Evolutionary conservation across 2,888 invertebrate species (phyloP).

Genomic region (Mechanitis messenoides): DNA sequence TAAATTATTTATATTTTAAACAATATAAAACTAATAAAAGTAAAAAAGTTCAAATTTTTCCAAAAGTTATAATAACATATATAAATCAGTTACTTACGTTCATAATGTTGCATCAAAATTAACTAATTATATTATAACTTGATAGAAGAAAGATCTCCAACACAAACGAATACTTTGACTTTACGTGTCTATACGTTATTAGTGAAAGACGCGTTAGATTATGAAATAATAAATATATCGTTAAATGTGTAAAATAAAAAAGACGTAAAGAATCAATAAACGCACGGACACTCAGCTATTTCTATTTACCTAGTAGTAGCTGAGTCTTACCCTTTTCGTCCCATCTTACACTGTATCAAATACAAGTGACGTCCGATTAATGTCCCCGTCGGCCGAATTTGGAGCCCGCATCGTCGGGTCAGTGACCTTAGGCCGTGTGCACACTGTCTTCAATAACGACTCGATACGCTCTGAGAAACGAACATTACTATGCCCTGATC

Average conservation of each 20-base stretch:
- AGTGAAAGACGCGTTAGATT: no score
- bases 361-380: conserved; percentile 60
- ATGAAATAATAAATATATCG: no score
- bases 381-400: conserved; percentile 58
- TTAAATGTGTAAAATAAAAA: background rate
- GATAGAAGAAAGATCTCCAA: no score
- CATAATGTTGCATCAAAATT: no score
- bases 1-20: no score
- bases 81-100: no score
- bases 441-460: conserved; percentile 47
- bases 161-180: no score
- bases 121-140: no score
- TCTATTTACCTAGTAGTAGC: conserved; percentile 15
- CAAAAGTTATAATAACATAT: no score
- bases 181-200: no score
- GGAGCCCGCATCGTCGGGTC: conserved; percentile 62
- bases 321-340: conserved; percentile 30
- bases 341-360: conserved; percentile 39
- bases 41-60: no score
- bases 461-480: conserved; percentile 41
- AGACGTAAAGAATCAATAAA: background rate
- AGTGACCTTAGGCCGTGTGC: conserved; percentile 45
- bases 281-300: conserved; percentile 5
- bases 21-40: no score
- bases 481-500: conserved; percentile 29